Evolutionary conservation across 1,140 invertebrate species (phyloP).

Genomic region (Megalonaias nervosa): DNA sequence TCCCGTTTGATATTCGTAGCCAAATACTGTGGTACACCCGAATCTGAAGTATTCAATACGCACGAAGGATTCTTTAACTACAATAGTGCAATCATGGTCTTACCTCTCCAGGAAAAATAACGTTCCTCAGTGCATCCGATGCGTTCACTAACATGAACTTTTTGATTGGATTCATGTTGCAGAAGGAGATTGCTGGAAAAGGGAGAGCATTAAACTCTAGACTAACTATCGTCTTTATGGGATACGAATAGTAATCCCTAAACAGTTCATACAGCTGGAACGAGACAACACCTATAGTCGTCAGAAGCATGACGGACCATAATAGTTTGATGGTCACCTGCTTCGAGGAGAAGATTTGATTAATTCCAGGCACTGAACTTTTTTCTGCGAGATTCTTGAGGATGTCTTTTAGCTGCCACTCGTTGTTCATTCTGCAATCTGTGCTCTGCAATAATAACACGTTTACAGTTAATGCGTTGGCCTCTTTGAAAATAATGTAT

Average conservation of each 20-base stretch:
- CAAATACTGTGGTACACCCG: too few species aligned
- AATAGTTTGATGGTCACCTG: conserved; percentile 17
- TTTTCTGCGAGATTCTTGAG: conserved; percentile 6
- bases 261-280: conserved; percentile 6
- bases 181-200: conserved; percentile 26
- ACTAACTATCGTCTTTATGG: conserved; percentile 12
- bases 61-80: too few species aligned
- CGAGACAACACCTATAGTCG: background rate
- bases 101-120: too few species aligned
- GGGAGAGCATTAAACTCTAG: conserved; percentile 7
- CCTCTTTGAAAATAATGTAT: too few species aligned
- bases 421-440: background rate
- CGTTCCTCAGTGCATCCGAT: too few species aligned
- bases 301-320: conserved; percentile 11
- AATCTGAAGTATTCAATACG: too few species aligned
- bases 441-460: too few species aligned
- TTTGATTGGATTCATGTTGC: conserved; percentile 22
- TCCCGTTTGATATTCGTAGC: too few species aligned
- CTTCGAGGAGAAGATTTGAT: conserved; percentile 13
- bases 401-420: background rate
- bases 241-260: conserved; percentile 8
- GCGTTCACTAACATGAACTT: background rate
- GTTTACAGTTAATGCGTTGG: too few species aligned
- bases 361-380: conserved; percentile 15
- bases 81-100: too few species aligned